Evolutionary conservation across 2,113 vertebrate species (phyloP), one percentile per base, ranked within the genome.

Genomic region (Pedetes capensis): DNA sequence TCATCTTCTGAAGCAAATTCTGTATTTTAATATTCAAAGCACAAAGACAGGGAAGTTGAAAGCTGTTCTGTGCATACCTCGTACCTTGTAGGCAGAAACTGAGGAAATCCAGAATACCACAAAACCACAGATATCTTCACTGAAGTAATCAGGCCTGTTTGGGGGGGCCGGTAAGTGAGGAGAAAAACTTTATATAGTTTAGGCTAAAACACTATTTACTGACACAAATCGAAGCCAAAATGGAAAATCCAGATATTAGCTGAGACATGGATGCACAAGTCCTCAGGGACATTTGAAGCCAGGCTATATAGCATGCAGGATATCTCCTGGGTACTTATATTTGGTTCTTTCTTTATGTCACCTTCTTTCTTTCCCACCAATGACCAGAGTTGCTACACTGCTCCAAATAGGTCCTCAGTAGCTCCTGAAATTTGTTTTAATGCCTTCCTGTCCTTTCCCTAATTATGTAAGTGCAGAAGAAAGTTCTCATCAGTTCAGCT

Each of bases 21-120:
- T 90, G 23, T 69, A 47, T 69, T 84, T 97, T 84, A 75, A 85
- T 85, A 88, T 81, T 95, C 53, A 80, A 39, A 49, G 53, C 53
- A 85, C 17, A 64, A 66, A 71, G 71, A 6, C 20, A 69, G 32
- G n/a, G 8, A 86, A 53, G 47, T 72, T 71, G 81, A 92, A 95
- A 93, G 39, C 47, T 85, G 2, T 84, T 51, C 18, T 72, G 6
- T 29, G 11, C 59, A 5, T 57, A 44, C 16, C 59, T 90, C 89
- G 79, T 87, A 51, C 6, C 32, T 2, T 66, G 22, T 61, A 59
- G 53, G 51, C 4, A 6, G 37, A 85, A 44, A n/a, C 4, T 20
- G 23, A 87, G 57, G 61, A 75, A 83, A 82, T 42, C 14, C 4
- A 57, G 23, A 37, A 37, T 47, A 49, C 16, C 39, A 42, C 3